These are phyloP conservation scores for Procapra przewalskii DNA, from an alignment of 2,113 vertebrate genomes.

Conservation along the genomic window DNA sequence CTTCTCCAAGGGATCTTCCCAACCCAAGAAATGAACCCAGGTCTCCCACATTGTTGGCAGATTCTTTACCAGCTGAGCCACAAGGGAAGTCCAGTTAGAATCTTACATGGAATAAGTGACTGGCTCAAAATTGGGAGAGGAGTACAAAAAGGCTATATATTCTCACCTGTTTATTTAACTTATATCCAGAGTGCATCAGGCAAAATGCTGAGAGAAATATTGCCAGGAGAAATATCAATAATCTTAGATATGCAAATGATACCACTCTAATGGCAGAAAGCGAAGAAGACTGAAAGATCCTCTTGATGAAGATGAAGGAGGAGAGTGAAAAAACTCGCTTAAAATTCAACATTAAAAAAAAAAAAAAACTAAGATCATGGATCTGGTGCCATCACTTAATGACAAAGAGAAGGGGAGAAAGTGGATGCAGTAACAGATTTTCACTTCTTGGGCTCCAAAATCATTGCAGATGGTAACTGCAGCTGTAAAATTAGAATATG, in stretches of 20 bases:
- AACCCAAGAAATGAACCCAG: neutral
- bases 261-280: neutral
- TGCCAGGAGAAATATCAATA: neutral
- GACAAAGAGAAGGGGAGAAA: neutral
- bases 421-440: neutral
- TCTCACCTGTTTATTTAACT: neutral
- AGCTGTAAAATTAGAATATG: neutral
- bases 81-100: neutral
- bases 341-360: neutral
- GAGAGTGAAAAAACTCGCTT: neutral
- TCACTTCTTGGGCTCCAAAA: neutral
- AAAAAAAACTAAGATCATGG: neutral
- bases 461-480: neutral
- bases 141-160: neutral
- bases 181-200: neutral
- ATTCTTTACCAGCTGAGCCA: neutral
- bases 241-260: neutral
- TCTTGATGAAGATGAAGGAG: neutral
- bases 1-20: neutral
- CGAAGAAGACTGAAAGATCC: neutral
- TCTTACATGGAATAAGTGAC: neutral
- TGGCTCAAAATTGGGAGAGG: neutral
- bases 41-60: accelerated
- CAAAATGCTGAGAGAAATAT: neutral
- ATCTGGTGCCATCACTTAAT: neutral